Percentiles rank a stretch among this genome's conserved stretches.
Evolutionary conservation across 2,113 vertebrate genomes (phyloP).

Genomic region (Pygoscelis antarcticus): DNA sequence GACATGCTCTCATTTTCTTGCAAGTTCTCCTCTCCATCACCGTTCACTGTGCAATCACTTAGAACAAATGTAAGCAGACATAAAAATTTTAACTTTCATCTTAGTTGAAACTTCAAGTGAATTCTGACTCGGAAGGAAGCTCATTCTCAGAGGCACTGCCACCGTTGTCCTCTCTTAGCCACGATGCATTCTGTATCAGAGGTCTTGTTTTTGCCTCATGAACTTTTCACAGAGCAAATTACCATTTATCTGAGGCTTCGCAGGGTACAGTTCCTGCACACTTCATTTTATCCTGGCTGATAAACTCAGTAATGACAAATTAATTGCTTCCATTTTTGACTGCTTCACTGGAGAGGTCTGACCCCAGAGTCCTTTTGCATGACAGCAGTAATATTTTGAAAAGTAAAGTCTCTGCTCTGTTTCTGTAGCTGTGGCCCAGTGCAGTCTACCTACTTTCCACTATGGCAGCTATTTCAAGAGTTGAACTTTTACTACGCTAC

Average conservation of each 20-base stretch:
- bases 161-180: conserved; percentile 11
- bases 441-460: background rate
- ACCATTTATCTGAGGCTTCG: conserved; percentile 44
- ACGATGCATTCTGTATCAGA: background rate
- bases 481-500: background rate
- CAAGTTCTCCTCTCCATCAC: background rate
- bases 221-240: conserved; percentile 64
- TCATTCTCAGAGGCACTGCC: background rate
- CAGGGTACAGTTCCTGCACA: background rate
- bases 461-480: background rate
- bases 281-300: conserved; percentile 34
- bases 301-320: conserved; percentile 51
- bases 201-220: conserved; percentile 56
- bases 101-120: background rate
- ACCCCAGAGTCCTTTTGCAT: background rate
- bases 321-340: conserved; percentile 55
- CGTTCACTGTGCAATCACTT: background rate
- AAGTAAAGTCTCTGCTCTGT: background rate
- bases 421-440: background rate
- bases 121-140: background rate
- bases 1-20: background rate
- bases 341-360: background rate
- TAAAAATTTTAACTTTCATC: background rate
- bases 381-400: conserved; percentile 34
- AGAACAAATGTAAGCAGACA: background rate